These are phyloP conservation scores for Platynereis dumerilii DNA, from an alignment of 2,888 invertebrate genomes.

Conservation along the genomic window DNA sequence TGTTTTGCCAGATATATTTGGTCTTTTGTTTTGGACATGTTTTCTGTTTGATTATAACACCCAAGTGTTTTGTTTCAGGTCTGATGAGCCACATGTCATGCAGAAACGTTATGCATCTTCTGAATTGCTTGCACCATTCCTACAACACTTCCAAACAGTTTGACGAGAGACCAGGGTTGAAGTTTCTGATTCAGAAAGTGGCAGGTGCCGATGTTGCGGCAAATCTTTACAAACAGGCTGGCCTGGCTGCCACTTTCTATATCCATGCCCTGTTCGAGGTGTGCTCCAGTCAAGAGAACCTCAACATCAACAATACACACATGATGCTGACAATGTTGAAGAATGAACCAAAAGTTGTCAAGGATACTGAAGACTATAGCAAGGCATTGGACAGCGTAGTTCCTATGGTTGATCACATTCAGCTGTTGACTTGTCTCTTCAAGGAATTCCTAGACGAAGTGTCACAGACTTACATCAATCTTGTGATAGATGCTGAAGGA, in stretches of 20 bases:
- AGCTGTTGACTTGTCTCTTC: constrained; percentile 48
- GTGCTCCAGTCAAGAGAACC: constrained; percentile 67
- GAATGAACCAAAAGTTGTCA: background rate
- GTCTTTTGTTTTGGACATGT: too few relatives aligned
- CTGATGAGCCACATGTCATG: constrained; percentile 52
- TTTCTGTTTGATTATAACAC: too few relatives aligned
- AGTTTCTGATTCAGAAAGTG: constrained; percentile 87
- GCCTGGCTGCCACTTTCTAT: constrained; percentile 85
- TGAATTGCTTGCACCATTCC: constrained; percentile 74
- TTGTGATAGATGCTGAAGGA: constrained; percentile 54
- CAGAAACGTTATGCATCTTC: constrained; percentile 47
- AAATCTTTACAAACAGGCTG: constrained; percentile 73
- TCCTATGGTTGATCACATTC: constrained; percentile 20
- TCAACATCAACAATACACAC: constrained; percentile 27
- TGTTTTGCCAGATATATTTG: too few relatives aligned
- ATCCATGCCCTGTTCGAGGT: constrained; percentile 84
- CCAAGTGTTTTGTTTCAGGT: constrained; percentile 43
- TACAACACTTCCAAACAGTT: constrained; percentile 84
- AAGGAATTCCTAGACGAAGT: constrained; percentile 54
- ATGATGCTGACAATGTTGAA: constrained; percentile 20
- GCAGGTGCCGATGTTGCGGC: constrained; percentile 59
- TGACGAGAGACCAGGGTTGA: constrained; percentile 87
- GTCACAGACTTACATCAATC: constrained; percentile 55
- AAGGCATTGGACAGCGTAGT: constrained; percentile 2
- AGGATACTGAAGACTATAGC: constrained; percentile 5